Percentiles rank a stretch among this genome's conserved stretches.
phyloP scores from a whole-genome alignment of 2,113 vertebrate species.

The Nothobranchius furzeri region DNA sequence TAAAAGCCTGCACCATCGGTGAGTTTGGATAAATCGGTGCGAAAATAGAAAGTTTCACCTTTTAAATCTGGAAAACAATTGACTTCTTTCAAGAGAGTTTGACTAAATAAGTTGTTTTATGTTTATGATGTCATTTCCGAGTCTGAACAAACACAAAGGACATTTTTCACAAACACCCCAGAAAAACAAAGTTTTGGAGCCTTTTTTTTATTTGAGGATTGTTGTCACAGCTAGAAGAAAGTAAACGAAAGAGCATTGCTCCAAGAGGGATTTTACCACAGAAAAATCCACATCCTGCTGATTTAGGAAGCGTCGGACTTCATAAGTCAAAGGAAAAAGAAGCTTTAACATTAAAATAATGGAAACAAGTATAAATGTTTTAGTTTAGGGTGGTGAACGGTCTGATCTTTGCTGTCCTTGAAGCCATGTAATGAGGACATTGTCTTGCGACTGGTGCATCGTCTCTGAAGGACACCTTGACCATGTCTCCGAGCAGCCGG shows the following conservation, averaged over 20 bases:
- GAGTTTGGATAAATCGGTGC: too few relatives aligned
- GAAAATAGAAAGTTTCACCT: too few relatives aligned
- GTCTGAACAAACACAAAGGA: background rate
- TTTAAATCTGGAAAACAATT: too few relatives aligned
- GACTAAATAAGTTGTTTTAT: background rate
- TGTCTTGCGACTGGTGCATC: background rate
- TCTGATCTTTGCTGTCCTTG: background rate
- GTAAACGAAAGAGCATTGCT: too few relatives aligned
- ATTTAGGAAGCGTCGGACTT: background rate
- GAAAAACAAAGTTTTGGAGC: too few relatives aligned
- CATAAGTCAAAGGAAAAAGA: background rate
- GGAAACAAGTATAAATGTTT: background rate
- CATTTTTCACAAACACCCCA: background rate
- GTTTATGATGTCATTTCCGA: background rate
- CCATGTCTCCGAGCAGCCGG: background rate
- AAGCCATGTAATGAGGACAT: background rate
- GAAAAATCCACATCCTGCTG: too few relatives aligned
- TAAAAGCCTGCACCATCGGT: background rate
- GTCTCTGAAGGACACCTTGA: slow-evolving; percentile 8
- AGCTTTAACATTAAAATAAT: background rate
- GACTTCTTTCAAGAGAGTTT: too few relatives aligned
- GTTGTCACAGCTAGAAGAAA: too few relatives aligned
- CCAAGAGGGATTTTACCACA: too few relatives aligned
- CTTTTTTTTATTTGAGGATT: too few relatives aligned
- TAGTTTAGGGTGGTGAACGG: background rate